phyloP scores from a whole-genome alignment of 2,888 invertebrate species.

The Drosophila birchii region DNA sequence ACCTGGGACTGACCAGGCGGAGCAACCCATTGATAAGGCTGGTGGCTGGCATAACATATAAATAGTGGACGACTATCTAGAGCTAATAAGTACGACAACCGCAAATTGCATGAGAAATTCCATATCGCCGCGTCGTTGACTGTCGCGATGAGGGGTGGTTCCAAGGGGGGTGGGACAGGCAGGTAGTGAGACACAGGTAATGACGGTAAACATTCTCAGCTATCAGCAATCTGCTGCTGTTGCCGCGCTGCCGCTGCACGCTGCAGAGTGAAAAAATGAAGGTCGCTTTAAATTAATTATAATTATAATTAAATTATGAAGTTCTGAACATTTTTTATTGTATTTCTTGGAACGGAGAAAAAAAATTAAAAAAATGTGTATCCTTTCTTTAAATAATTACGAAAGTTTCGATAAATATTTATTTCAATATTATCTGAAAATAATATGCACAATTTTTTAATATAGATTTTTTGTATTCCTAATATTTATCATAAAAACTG shows the following conservation, averaged over 20 bases:
- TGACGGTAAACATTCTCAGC: conserved; percentile 39
- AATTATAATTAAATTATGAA: not conserved
- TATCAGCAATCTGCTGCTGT: conserved; percentile 28
- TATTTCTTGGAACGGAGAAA: not conserved
- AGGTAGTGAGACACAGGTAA: conserved; percentile 44
- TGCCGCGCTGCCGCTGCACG: conserved; percentile 15
- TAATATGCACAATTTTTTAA: too few relatives aligned
- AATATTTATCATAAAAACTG: too few relatives aligned
- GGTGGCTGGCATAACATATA: not conserved
- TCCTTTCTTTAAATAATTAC: too few relatives aligned
- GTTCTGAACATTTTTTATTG: not conserved
- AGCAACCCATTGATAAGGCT: conserved; percentile 62
- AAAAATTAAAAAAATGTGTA: too few relatives aligned
- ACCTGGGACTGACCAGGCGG: conserved; percentile 28
- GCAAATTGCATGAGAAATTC: conserved; percentile 67
- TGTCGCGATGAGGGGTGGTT: not conserved
- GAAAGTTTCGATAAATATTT: too few relatives aligned
- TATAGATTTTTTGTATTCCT: too few relatives aligned
- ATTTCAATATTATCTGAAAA: too few relatives aligned
- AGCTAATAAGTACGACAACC: conserved; percentile 63
- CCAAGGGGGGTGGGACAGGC: conserved; percentile 7
- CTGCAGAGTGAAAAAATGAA: conserved; percentile 15
- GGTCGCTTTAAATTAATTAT: not conserved
- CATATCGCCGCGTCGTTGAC: conserved; percentile 3
- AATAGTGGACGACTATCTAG: conserved; percentile 49